A percentile compares a stretch with the other conserved stretches of the same genome.
phyloP scores from a whole-genome alignment of 2,888 invertebrate species.

The Enchytraeus crypticus region DNA sequence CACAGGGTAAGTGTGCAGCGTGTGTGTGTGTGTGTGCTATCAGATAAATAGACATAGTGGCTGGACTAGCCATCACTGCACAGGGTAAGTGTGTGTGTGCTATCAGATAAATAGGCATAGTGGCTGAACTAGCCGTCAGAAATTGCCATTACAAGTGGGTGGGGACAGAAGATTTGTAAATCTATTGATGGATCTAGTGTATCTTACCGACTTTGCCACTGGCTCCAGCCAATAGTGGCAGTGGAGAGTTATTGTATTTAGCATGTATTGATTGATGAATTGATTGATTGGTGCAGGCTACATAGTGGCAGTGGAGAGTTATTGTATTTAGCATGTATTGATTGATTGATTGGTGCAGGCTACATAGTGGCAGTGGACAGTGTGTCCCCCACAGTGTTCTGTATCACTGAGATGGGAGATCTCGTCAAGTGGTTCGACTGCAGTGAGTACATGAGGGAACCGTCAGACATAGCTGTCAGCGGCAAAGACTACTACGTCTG shows the following conservation, averaged over 20 bases:
- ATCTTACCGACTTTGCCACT: too few species aligned
- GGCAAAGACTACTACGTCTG: slow-evolving; percentile 83
- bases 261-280: too few species aligned
- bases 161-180: too few species aligned
- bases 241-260: too few species aligned
- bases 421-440: slow-evolving; percentile 93
- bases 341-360: slow-evolving; percentile 30
- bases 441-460: slow-evolving; percentile 93
- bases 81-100: slow-evolving; percentile 58
- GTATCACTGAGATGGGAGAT: slow-evolving; percentile 82
- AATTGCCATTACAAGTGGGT: too few species aligned
- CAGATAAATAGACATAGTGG: slow-evolving; percentile 59
- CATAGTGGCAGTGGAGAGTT: not conserved
- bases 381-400: slow-evolving; percentile 90
- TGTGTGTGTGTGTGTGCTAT: slow-evolving; percentile 53
- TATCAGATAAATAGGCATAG: too few species aligned
- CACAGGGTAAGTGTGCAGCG: slow-evolving; percentile 57
- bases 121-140: too few species aligned
- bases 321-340: not conserved
- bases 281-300: not conserved
- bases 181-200: too few species aligned
- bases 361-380: slow-evolving; percentile 94
- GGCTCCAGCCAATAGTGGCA: too few species aligned
- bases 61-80: slow-evolving; percentile 83
- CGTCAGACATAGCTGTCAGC: slow-evolving; percentile 89